phyloP scores from a whole-genome alignment of 2,113 vertebrate species.

The Sorex araneus region DNA sequence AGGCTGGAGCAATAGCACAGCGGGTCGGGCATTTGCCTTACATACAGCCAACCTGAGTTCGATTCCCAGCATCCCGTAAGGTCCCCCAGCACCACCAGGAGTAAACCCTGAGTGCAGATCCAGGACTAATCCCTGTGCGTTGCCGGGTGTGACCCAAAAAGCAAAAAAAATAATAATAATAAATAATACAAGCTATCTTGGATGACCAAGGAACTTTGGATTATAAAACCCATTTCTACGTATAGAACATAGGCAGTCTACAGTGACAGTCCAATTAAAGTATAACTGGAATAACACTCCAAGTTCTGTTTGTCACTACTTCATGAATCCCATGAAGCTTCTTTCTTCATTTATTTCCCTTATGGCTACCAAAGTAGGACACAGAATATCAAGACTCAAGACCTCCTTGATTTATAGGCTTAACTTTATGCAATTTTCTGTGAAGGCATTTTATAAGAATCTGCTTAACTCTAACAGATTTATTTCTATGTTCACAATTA shows the following conservation, averaged over 20 bases:
- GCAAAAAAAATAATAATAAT: not conserved
- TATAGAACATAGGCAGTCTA: not conserved
- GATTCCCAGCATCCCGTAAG: no score
- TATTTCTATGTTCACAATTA: not conserved
- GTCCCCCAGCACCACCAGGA: no score
- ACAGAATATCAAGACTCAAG: not conserved
- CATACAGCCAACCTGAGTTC: no score
- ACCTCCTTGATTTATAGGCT: not conserved
- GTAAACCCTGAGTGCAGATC: no score
- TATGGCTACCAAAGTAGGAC: not conserved
- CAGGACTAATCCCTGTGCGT: no score
- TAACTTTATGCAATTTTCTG: not conserved
- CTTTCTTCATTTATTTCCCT: not conserved
- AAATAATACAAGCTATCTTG: constrained; percentile 22
- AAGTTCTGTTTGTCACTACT: not conserved
- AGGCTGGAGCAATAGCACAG: no score
- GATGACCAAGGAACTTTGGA: not conserved
- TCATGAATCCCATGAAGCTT: not conserved
- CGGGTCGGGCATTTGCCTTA: no score
- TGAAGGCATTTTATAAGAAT: not conserved
- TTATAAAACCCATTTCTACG: constrained; percentile 47
- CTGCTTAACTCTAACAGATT: not conserved
- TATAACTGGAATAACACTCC: not conserved
- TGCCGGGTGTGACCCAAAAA: no score
- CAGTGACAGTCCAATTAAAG: constrained; percentile 24